A percentile compares a stretch with the other conserved stretches of the same genome.
phyloP scores from a whole-genome alignment of 1,140 invertebrate genomes.

The Luehdorfia chinensis region DNA sequence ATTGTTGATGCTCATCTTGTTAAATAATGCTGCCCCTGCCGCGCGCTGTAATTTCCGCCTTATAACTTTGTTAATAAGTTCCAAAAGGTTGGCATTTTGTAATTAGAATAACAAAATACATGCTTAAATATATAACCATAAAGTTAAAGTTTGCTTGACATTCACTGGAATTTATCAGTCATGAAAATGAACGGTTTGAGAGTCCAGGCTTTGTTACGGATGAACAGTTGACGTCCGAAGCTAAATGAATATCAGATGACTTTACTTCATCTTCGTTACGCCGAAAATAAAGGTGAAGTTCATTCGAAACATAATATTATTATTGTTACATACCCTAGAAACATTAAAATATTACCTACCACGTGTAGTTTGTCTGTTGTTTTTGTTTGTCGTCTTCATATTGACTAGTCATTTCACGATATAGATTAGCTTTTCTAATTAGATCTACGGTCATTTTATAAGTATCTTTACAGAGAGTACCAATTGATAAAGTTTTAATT shows the following conservation, averaged over 20 bases:
- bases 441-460: no score
- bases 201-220: background rate
- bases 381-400: no score
- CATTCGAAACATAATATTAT: no score
- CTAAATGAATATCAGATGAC: conserved; percentile 7
- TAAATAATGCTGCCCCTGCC: background rate
- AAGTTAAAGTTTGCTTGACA: background rate
- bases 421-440: no score
- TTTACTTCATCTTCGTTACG: background rate
- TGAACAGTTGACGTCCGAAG: background rate
- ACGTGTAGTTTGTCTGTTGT: no score
- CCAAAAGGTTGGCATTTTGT: no score
- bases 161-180: background rate
- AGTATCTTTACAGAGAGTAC: no score
- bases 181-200: conserved; percentile 1
- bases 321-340: no score
- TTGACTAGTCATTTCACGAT: no score
- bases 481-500: no score
- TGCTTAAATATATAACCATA: background rate
- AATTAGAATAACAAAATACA: no score
- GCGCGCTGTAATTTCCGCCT: background rate
- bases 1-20: conserved; percentile 15
- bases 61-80: background rate
- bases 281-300: background rate
- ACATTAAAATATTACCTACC: no score